Base-by-base conservation (phyloP, 1,140 invertebrate genomes). In the Harpegnathos saltator region DNA sequence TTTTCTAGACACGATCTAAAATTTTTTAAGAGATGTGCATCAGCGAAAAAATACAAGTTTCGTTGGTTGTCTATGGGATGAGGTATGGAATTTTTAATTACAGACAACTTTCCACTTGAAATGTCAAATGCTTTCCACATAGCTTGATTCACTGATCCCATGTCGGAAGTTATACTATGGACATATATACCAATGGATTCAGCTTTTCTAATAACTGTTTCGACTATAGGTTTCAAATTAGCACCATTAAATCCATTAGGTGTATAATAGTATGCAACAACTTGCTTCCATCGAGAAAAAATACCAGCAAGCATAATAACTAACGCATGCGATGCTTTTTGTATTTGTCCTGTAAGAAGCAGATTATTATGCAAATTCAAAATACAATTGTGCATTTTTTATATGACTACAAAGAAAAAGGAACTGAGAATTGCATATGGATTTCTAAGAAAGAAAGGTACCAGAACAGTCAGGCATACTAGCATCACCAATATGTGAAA, bases 41-140 rank as follows among this genome's bases (percentile, higher is more conserved):
- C 66, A 19, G 38, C n/a, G 29, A 52, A 69, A 52, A 69, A 69
- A 12, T 38, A 54, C 24, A 69, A 17, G 14, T 54, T 9, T 54
- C 24, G 48, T 52, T 52, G 9, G 3, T 44, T 1, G 44, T 44
- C n/a, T 14, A 12, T 44, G 11, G 66, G 66, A 29, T 69, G 66
- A n/a, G n/a, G n/a, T 7, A 26, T 17, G 12, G 14, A 68, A 68
- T 68, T 68, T 68, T 52, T 11, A 1, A n/a, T n/a, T 29, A 3
- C 9, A 3, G 48, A 54, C 52, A 17, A 17, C 17, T 17, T 54
- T 24, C 26, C 12, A 3, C 66, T 14, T 69, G 7, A 17, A 69
- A n/a, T 69, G 19, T 19, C 22, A 14, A 69, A 69, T 54, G 15
- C 11, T 69, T 48, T 19, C 24, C 50, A 69, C 48, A 69, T 69